Base-by-base conservation (phyloP, 2,888 invertebrate species). In the Pharmacophagus antenor region DNA sequence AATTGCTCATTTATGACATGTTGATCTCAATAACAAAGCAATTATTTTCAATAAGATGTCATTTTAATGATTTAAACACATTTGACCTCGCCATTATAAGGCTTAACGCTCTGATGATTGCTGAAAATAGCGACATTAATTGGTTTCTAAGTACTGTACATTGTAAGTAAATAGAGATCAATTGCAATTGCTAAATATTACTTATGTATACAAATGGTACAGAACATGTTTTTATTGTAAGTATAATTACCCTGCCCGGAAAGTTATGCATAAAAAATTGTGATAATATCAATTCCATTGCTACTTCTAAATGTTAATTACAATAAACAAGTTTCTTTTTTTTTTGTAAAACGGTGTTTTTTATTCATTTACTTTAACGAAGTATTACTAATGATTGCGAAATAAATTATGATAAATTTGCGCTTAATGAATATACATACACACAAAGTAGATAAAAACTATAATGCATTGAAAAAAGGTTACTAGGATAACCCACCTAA, bases 1-100 rank as follows among this genome's bases (percentile, higher is more conserved):
- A 70, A 77, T 77, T 70, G 68, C 63, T 62, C 64, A 58, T 73
- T 72, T 71, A 71, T 70, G 66, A 63, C 65, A 63, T 74, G 73
- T 70, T 51, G 60, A 62, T 54, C 53, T 56, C 57, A 61, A 65
- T 63, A 63, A 31, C 27, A 53, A 58, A 60, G 60, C 54, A 46
- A 65, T 65, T 56, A 63, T 53, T 62, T 66, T 61, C 62, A 64
- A 67, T 66, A 68, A 67, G 62, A 61, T 62, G 64, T 64, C 68
- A 67, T 60, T 64, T 65, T 58, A 67, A 66, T 66, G 56, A 67
- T 70, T 69, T 65, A 68, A 70, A 20, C 27, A 70, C 70, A 70
- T 69, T 71, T 68, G 65, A 65, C 62, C 53, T 50, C 55, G 52
- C 54, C 58, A 62, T 63, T 68, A 63, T 65, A 63, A 61, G 58